Percentiles rank a stretch among this genome's conserved stretches.
These are phyloP conservation scores for Napeogenes inachia DNA, from an alignment of 2,888 invertebrate genomes.

Conservation along the genomic window DNA sequence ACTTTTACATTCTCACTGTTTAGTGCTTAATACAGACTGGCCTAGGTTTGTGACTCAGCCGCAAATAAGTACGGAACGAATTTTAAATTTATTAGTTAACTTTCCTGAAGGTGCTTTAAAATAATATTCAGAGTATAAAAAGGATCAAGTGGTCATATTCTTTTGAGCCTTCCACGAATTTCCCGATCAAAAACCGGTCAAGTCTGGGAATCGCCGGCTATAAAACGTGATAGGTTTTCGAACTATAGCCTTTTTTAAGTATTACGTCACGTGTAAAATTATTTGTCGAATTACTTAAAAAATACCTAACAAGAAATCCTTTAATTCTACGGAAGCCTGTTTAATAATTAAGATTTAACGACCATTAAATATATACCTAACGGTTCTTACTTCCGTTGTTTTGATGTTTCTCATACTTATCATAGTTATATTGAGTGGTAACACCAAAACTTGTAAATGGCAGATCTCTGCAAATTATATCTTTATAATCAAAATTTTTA, in stretches of 20 bases:
- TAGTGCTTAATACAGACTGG: not conserved
- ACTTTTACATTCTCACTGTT: not conserved
- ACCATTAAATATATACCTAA: conserved; percentile 27
- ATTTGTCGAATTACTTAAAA: not conserved
- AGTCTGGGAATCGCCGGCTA: conserved; percentile 46
- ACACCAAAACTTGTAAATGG: too few relatives aligned
- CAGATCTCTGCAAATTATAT: not conserved
- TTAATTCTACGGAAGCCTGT: not conserved
- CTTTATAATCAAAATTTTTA: too few relatives aligned
- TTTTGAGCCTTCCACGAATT: conserved; percentile 61
- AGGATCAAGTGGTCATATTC: conserved; percentile 24
- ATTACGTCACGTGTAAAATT: not conserved
- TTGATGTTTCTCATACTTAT: conserved; percentile 24
- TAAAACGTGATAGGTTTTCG: conserved; percentile 41
- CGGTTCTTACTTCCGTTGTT: conserved; percentile 44
- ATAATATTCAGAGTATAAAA: conserved; percentile 27
- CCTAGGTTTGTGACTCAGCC: not conserved
- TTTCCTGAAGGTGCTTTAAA: conserved; percentile 38
- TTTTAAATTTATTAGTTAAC: conserved; percentile 27
- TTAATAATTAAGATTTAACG: conserved; percentile 3
- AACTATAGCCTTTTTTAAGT: conserved; percentile 36
- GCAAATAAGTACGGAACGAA: conserved; percentile 1
- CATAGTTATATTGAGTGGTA: conserved; percentile 10
- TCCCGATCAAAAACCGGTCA: conserved; percentile 60
- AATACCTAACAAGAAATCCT: not conserved